Conservation (phyloP, 2,797 vertebrate species). For the Phataginus tetradactyla region DNA sequence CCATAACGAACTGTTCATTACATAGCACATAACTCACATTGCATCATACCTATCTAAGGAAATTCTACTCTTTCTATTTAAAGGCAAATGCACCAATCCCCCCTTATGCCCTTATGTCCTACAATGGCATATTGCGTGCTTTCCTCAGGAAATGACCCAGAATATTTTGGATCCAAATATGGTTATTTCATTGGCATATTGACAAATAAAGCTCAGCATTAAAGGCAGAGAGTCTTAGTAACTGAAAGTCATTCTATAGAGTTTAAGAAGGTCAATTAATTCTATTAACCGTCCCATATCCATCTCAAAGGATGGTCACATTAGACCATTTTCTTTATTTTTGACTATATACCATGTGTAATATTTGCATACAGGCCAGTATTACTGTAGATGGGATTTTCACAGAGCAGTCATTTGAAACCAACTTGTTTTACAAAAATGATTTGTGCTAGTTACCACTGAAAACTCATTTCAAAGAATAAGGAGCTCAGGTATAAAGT, state of each 20-base stretch:
- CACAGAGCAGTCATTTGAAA: neutral
- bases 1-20: neutral
- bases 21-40: neutral
- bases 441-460: neutral
- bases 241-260: neutral
- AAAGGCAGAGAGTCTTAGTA: conserved; percentile 10
- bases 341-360: neutral
- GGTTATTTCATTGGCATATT: neutral
- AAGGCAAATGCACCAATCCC: neutral
- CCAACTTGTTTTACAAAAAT: neutral
- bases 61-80: neutral
- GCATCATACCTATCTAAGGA: neutral
- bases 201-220: neutral
- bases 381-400: conserved; percentile 8
- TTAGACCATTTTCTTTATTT: neutral
- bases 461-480: neutral
- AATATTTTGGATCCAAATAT: neutral
- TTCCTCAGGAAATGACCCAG: conserved; percentile 20
- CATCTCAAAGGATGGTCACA: neutral
- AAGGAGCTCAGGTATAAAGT: neutral
- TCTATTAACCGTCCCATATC: neutral
- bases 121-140: neutral
- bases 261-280: neutral
- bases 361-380: neutral
- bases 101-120: no score